phyloP scores from a whole-genome alignment of 2,113 vertebrate species.

The Hassar affinis region DNA sequence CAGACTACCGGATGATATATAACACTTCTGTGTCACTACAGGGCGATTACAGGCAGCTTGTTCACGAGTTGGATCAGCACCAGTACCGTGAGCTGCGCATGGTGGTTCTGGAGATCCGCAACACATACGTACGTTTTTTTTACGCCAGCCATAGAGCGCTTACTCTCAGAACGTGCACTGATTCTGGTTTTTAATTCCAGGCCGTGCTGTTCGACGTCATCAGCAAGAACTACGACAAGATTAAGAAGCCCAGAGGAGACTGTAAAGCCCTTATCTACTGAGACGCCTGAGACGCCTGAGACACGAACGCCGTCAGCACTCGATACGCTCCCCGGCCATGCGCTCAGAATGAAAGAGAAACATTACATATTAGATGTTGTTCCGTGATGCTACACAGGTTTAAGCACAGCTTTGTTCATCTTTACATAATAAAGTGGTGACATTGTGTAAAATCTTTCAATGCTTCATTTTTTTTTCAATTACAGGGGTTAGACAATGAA shows the following conservation, averaged over 20 bases:
- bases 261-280: slow-evolving; percentile 88
- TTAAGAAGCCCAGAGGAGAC: slow-evolving; percentile 86
- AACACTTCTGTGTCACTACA: slow-evolving; percentile 54
- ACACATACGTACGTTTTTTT: slow-evolving; percentile 80
- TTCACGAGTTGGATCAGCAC: slow-evolving; percentile 83
- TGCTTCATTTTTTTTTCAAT: not conserved
- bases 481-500: too few species aligned
- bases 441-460: not conserved
- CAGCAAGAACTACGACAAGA: slow-evolving; percentile 87
- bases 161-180: not conserved
- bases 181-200: slow-evolving; percentile 60
- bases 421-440: slow-evolving; percentile 20
- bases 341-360: not conserved
- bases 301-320: not conserved
- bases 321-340: too few species aligned
- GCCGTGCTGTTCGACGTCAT: slow-evolving; percentile 84
- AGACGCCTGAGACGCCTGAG: too few species aligned
- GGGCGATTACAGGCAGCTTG: slow-evolving; percentile 87
- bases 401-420: slow-evolving; percentile 1
- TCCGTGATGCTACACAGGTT: not conserved
- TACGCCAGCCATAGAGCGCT: not conserved
- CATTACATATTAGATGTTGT: not conserved
- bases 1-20: not conserved
- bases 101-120: slow-evolving; percentile 81
- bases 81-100: slow-evolving; percentile 83